These are phyloP conservation scores for Pilophorus perplexus DNA, from an alignment of 2,888 invertebrate genomes.

Conservation along the genomic window DNA sequence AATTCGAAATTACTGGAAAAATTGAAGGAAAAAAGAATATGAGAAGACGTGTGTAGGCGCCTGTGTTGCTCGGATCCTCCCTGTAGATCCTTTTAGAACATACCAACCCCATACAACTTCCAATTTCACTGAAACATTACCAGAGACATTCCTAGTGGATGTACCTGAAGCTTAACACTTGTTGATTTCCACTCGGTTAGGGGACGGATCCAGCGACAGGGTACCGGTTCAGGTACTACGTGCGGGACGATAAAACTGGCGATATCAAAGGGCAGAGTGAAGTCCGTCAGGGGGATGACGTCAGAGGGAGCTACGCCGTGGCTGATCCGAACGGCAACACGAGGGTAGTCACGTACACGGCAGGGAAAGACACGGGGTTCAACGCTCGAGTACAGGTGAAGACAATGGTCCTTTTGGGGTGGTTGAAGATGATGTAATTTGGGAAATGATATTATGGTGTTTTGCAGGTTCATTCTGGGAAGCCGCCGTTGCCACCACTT, in stretches of 20 bases:
- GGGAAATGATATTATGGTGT: background rate
- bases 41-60: no score
- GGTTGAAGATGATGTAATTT: background rate
- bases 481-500: background rate
- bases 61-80: no score
- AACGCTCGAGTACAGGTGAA: constrained; percentile 48
- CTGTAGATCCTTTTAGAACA: no score
- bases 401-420: background rate
- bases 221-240: constrained; percentile 47
- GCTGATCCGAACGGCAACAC: constrained; percentile 49
- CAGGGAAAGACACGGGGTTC: constrained; percentile 49
- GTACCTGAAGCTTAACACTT: no score
- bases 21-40: no score
- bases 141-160: no score
- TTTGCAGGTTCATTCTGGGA: constrained; percentile 24
- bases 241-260: constrained; percentile 48
- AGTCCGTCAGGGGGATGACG: constrained; percentile 48
- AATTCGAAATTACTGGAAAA: no score
- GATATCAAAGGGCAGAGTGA: constrained; percentile 50
- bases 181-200: no score
- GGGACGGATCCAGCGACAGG: constrained; percentile 16
- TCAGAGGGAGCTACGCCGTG: constrained; percentile 49
- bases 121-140: no score
- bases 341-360: constrained; percentile 49
- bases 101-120: no score